These are phyloP conservation scores for Prionailurus viverrinus DNA, from an alignment of 2,113 vertebrate species.

Conservation along the genomic window DNA sequence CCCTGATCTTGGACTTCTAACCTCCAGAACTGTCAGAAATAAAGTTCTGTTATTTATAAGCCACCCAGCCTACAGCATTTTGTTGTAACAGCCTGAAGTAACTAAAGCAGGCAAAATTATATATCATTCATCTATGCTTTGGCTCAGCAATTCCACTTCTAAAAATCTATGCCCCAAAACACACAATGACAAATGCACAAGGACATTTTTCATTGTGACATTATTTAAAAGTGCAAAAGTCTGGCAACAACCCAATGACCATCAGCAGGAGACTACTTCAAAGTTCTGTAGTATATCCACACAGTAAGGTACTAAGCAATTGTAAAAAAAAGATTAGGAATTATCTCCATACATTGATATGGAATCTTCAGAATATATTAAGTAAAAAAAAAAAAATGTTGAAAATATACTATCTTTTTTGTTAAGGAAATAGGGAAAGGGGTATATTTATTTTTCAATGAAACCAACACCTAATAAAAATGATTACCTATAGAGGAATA, in stretches of 20 bases:
- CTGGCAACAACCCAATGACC: neutral
- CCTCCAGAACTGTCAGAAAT: neutral
- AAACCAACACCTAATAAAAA: neutral
- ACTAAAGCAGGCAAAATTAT: neutral
- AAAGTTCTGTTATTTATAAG: neutral
- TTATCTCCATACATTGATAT: neutral
- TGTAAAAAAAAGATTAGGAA: neutral
- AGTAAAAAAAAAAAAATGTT: neutral
- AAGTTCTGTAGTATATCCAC: neutral
- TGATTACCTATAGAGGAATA: neutral
- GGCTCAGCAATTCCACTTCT: neutral
- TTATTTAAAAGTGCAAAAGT: constrained; percentile 7
- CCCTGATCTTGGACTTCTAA: neutral
- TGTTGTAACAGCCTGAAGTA: neutral
- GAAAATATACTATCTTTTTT: neutral
- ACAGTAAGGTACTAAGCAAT: neutral
- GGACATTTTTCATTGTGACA: neutral
- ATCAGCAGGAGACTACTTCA: neutral
- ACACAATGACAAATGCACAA: constrained; percentile 26
- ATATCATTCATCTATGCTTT: neutral
- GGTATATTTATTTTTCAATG: neutral
- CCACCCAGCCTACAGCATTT: neutral
- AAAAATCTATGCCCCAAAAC: neutral
- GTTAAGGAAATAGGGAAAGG: neutral
- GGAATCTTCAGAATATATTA: neutral